phyloP scores from a whole-genome alignment of 1,140 invertebrate genomes.

The Piezodorus guildinii region DNA sequence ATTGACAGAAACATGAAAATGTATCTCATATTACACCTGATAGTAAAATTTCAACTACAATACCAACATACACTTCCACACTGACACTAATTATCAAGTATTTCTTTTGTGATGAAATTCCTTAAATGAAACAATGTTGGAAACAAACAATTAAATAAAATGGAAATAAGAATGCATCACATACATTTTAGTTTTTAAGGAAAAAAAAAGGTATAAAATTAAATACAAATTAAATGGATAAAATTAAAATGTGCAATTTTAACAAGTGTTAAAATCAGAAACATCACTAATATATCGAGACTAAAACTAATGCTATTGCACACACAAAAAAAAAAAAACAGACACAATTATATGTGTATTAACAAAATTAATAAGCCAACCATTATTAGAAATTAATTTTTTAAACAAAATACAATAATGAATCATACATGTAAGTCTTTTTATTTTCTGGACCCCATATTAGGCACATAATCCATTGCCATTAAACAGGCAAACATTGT shows the following conservation, averaged over 20 bases:
- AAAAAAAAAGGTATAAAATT: neutral
- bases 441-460: slow-evolving; percentile 47
- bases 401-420: neutral
- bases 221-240: neutral
- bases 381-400: neutral
- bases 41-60: too few species aligned
- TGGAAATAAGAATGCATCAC: neutral
- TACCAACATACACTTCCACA: neutral
- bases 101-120: neutral
- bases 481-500: slow-evolving; percentile 98
- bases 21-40: too few species aligned
- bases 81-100: neutral
- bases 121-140: neutral
- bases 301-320: neutral
- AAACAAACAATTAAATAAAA: neutral
- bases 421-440: neutral
- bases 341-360: neutral
- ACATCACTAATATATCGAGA: neutral
- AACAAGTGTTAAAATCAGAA: neutral
- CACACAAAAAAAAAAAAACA: neutral
- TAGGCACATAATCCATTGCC: slow-evolving; percentile 88
- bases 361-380: neutral
- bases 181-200: neutral
- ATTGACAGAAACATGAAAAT: too few species aligned
- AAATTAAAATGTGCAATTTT: neutral